Percentiles rank a stretch among this genome's conserved stretches.
Conservation (phyloP, 2,797 vertebrate genomes). For the Dendrocincla fuliginosa region DNA sequence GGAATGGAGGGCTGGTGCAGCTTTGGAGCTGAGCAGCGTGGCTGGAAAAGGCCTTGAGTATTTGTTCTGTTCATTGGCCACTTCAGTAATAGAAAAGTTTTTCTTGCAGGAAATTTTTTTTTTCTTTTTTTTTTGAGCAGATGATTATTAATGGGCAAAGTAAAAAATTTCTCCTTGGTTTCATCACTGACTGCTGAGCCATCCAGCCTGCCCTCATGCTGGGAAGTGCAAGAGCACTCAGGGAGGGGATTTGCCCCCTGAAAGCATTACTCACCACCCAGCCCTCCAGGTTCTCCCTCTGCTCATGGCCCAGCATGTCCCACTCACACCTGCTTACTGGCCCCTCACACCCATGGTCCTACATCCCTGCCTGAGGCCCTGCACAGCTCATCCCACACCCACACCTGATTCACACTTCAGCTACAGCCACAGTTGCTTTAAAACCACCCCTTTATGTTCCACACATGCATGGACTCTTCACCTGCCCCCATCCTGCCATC, state of each 20-base stretch:
- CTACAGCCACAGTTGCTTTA: not conserved
- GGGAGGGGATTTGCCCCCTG: not conserved
- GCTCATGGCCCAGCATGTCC: fast-evolving
- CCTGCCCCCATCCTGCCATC: not conserved
- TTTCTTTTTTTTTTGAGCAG: not conserved
- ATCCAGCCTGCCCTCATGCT: fast-evolving
- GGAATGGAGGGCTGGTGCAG: not conserved
- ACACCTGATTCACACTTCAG: fast-evolving
- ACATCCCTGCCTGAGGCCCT: not conserved
- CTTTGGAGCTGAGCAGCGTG: not conserved
- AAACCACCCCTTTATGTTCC: fast-evolving
- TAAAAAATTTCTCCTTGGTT: not conserved
- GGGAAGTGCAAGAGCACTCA: not conserved
- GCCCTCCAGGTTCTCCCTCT: not conserved
- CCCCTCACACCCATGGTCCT: not conserved
- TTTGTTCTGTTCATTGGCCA: conserved; percentile 11
- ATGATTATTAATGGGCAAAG: not conserved
- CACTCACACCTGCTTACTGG: fast-evolving
- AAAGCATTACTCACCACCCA: not conserved
- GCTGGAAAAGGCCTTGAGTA: not conserved
- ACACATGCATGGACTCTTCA: fast-evolving
- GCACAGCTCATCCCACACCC: not conserved
- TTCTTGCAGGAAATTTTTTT: conserved; percentile 6
- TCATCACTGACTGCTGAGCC: not conserved
- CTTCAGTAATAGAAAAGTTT: conserved; percentile 24